A percentile compares a stretch with the other conserved stretches of the same genome.
Conservation (phyloP, 1,140 invertebrate genomes). For the Coenobita brevimanus region DNA sequence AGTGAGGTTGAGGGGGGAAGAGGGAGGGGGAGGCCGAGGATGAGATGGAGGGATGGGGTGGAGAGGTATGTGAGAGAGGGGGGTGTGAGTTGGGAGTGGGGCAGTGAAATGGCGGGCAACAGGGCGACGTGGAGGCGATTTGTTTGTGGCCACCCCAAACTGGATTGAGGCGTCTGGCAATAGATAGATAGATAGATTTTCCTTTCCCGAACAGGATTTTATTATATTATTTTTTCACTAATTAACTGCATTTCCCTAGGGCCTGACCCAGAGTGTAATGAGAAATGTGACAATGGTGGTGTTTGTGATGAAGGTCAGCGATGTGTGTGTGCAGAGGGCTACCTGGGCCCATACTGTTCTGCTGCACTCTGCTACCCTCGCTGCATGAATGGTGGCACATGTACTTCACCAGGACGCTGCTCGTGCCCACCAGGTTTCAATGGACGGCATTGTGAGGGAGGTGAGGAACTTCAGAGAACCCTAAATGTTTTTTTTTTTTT, state of each 20-base stretch:
- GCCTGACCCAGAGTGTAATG: conserved; percentile 90
- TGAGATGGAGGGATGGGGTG: too few relatives aligned
- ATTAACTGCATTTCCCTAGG: conserved; percentile 75
- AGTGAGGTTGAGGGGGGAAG: too few relatives aligned
- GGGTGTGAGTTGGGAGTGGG: too few relatives aligned
- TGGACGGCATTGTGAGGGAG: conserved; percentile 93
- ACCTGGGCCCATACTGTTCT: conserved; percentile 90
- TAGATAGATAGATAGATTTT: too few relatives aligned
- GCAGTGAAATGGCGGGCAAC: too few relatives aligned
- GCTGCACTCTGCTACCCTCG: conserved; percentile 93
- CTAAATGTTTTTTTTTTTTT: too few relatives aligned
- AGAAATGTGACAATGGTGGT: conserved; percentile 87
- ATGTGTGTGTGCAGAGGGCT: conserved; percentile 90
- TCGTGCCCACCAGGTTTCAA: conserved; percentile 91
- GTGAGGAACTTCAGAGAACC: conserved; percentile 78
- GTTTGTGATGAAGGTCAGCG: conserved; percentile 87
- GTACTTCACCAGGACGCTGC: conserved; percentile 89
- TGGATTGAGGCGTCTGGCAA: too few relatives aligned
- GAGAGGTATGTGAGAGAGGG: too few relatives aligned
- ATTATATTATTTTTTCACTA: not conserved
- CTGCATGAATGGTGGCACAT: conserved; percentile 93
- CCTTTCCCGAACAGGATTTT: too few relatives aligned
- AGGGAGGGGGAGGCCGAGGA: too few relatives aligned
- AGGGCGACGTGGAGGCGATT: too few relatives aligned
- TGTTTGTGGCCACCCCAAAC: too few relatives aligned